phyloP scores from a whole-genome alignment of 2,888 invertebrate genomes.

The Ophonus ardosiacus region DNA sequence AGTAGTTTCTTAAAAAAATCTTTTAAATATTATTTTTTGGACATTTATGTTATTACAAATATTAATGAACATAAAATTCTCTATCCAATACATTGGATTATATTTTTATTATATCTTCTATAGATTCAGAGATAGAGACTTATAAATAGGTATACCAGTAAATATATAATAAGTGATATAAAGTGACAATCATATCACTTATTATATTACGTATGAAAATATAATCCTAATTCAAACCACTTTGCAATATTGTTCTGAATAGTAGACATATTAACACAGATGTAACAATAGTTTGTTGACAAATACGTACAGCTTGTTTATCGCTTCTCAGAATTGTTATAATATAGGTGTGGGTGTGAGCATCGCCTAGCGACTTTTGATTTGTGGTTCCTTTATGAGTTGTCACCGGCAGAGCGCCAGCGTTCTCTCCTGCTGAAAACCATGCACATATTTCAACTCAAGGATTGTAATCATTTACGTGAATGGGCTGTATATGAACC shows the following conservation, averaged over 20 bases:
- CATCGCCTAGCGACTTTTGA: conserved; percentile 64
- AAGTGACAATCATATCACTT: no score
- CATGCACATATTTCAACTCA: conserved; percentile 58
- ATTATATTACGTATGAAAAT: neutral
- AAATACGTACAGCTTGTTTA: neutral
- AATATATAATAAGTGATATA: no score
- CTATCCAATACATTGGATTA: no score
- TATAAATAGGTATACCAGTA: no score
- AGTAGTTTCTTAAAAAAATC: no score
- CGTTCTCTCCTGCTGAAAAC: conserved; percentile 33
- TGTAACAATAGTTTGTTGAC: neutral
- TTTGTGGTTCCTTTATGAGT: conserved; percentile 67
- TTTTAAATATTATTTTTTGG: no score
- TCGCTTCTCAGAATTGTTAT: neutral
- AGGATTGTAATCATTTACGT: conserved; percentile 60
- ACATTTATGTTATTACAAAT: no score
- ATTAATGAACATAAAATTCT: no score
- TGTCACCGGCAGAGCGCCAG: conserved; percentile 45
- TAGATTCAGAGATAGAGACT: no score
- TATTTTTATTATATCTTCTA: no score
- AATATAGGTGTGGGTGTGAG: neutral
- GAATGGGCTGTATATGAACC: conserved; percentile 55
- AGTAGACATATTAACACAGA: neutral
- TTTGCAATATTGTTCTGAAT: neutral
- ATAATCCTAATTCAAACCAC: neutral